Base-by-base conservation (phyloP, 2,888 invertebrate species). In the Pollenia amentaria region DNA sequence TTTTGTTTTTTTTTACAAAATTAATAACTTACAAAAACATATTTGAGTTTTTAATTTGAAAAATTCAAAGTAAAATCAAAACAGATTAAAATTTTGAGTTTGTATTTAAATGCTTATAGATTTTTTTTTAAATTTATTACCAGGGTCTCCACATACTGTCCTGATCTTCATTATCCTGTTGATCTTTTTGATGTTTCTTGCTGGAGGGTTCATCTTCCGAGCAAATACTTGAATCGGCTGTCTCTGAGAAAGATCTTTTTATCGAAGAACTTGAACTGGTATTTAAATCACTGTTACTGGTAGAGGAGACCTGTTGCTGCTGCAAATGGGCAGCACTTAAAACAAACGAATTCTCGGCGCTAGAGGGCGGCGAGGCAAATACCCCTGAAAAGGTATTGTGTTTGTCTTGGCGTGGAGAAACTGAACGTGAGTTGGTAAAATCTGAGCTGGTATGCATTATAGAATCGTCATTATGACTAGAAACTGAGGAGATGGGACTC, bases 401-500 rank as follows among this genome's bases (percentile, higher is more conserved):
- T 62, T 82, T 80, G 92, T 14, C 89, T 3, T 94, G 93, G 64
- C 94, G 91, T 0, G 95, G 95, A 0, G 95, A 95, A 0, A 94
- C 94, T 88, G 94, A 94, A 89, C 94, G 94, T 0, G 94, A 95
- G 16, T 53, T 69, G 14, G 84, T 84, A 70, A 90, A 90, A 67
- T 94, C 94, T 0, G 95, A 90, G 80, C 91, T 94, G 4, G 95
- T 94, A 18, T 91, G 90, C 88, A 90, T 91, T 1, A 93, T 92
- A 40, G 96, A 96, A 88, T 96, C 96, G 14, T 94, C 95, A 53
- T 94, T 94, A 88, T 95, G 96, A 62, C 95, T 95, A 65, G 88
- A 89, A 1, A 80, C 82, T 60, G 96, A 96, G 0, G 96, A 96
- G 18, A 96, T 93, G 0, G 97, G 97, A 89, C 97, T 97, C 14